Evolutionary conservation across 2,797 vertebrate genomes (phyloP).

Genomic region (Hypotaenidia okinawae): DNA sequence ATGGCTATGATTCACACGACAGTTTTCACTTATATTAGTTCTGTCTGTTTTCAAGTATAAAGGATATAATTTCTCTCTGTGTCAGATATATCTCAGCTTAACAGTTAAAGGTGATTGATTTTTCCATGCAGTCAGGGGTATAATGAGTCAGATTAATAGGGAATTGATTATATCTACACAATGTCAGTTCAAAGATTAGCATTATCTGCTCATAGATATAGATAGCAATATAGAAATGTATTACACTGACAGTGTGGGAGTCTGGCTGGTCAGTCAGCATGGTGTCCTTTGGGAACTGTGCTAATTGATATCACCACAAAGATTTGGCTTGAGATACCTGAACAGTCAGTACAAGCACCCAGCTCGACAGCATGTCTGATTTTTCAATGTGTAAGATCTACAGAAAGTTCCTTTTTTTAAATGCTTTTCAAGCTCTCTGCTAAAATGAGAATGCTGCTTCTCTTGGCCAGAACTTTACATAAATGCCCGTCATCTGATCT

Average conservation of each 20-base stretch:
- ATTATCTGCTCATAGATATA: neutral
- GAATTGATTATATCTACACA: neutral
- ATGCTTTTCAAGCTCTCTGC: neutral
- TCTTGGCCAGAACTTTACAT: neutral
- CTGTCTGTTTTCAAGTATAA: neutral
- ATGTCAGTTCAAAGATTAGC: neutral
- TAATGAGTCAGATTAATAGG: neutral
- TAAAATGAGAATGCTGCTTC: neutral
- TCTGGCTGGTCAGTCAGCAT: neutral
- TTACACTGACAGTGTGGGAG: neutral
- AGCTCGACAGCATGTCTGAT: neutral
- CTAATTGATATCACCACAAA: neutral
- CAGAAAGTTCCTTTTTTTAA: neutral
- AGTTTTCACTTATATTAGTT: neutral
- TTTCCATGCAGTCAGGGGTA: neutral
- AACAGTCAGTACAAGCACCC: neutral
- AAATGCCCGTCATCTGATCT: neutral
- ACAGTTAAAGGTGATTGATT: neutral
- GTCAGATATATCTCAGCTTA: neutral
- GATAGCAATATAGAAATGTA: neutral
- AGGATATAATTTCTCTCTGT: neutral
- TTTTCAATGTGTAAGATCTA: neutral
- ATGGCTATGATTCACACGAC: neutral
- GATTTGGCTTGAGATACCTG: neutral
- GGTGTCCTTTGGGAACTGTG: neutral